Conservation (phyloP, 2,113 vertebrate genomes). For the Xenopus laevis region DNA sequence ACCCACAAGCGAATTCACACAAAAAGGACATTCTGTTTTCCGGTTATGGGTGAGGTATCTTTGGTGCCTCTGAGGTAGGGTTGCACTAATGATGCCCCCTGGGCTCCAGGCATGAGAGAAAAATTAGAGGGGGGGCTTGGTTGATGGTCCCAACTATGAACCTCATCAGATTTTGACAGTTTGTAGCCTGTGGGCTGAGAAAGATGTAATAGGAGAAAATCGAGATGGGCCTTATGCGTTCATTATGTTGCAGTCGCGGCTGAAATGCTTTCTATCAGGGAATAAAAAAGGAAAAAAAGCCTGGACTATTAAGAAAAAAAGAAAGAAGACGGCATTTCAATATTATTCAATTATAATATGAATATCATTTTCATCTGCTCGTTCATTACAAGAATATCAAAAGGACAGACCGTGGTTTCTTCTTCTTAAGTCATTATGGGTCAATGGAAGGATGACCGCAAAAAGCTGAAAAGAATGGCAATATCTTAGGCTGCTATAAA, state of each 20-base stretch:
- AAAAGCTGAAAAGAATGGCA: no score
- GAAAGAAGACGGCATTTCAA: background rate
- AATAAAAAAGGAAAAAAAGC: slow-evolving; percentile 31
- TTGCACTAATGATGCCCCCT: slow-evolving; percentile 62
- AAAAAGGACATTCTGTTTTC: slow-evolving; percentile 56
- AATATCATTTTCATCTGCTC: no score
- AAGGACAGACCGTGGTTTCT: no score
- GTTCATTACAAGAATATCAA: no score
- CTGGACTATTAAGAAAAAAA: background rate
- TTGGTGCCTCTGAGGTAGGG: slow-evolving; percentile 36
- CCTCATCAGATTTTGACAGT: slow-evolving; percentile 63
- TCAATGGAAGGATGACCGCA: no score
- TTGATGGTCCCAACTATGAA: slow-evolving; percentile 64
- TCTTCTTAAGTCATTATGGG: no score
- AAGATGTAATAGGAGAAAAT: slow-evolving; percentile 56
- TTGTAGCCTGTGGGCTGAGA: slow-evolving; percentile 64
- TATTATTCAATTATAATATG: no score
- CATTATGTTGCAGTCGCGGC: slow-evolving; percentile 58
- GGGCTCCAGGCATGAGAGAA: slow-evolving; percentile 48
- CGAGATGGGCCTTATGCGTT: slow-evolving; percentile 60
- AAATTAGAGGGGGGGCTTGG: slow-evolving; percentile 50
- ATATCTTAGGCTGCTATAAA: no score
- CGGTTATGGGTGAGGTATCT: slow-evolving; percentile 6
- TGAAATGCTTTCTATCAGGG: slow-evolving; percentile 57
- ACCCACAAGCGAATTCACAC: slow-evolving; percentile 14